phyloP scores from a whole-genome alignment of 2,888 invertebrate species.

The Lucinisca nassula region DNA sequence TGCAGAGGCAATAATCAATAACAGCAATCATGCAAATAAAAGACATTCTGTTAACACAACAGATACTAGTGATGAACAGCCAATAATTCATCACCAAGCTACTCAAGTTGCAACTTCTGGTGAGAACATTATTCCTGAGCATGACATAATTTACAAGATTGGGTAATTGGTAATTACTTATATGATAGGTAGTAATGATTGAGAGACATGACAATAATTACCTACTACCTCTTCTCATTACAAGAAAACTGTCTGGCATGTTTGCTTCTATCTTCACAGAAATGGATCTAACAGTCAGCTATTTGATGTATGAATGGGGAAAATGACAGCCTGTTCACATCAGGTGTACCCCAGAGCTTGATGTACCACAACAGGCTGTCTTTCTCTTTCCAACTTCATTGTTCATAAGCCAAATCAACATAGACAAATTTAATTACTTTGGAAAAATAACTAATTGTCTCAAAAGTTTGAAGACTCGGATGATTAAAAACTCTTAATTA shows the following conservation, averaged over 20 bases:
- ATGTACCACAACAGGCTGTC: neutral
- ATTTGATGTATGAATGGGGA: neutral
- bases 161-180: neutral
- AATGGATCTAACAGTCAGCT: neutral
- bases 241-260: neutral
- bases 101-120: neutral
- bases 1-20: neutral
- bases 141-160: neutral
- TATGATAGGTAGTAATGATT: neutral
- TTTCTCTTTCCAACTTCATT: neutral
- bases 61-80: neutral
- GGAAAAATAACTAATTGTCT: too few species aligned
- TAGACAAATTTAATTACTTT: too few species aligned
- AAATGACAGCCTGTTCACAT: neutral
- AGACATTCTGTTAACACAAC: neutral
- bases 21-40: neutral
- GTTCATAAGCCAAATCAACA: too few species aligned
- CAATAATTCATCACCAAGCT: neutral
- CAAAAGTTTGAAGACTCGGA: too few species aligned
- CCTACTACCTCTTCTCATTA: neutral
- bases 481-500: too few species aligned
- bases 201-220: constrained; percentile 4
- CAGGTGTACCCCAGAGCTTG: neutral
- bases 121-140: neutral
- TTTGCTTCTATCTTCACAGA: neutral